phyloP scores from a whole-genome alignment of 2,113 vertebrate genomes.

The Tautogolabrus adspersus region DNA sequence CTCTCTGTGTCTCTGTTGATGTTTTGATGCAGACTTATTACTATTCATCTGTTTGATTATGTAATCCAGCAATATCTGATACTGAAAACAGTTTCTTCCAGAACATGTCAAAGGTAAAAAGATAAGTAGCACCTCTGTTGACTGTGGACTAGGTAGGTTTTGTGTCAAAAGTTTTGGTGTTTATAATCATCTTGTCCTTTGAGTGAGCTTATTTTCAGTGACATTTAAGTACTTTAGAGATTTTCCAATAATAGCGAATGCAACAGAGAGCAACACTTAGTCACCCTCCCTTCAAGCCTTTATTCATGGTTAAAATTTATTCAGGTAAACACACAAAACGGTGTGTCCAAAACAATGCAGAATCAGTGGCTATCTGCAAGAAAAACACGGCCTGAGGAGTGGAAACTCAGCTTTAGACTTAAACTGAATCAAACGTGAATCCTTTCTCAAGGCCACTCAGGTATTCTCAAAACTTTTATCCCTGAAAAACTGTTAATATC shows the following conservation, averaged over 20 bases:
- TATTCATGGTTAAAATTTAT: slow-evolving; percentile 28
- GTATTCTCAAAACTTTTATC: background rate
- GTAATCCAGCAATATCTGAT: background rate
- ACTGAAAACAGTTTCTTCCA: background rate
- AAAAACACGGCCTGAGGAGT: background rate
- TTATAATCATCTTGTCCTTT: background rate
- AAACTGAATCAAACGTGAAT: background rate
- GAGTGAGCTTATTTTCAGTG: background rate
- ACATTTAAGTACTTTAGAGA: slow-evolving; percentile 8
- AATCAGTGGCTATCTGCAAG: background rate
- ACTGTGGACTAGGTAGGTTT: background rate
- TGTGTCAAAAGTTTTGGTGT: background rate
- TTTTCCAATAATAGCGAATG: slow-evolving; percentile 18
- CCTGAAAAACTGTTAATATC: slow-evolving; percentile 1
- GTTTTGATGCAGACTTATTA: slow-evolving; percentile 1
- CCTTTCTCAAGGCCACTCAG: background rate
- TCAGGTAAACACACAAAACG: background rate
- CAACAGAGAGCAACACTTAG: slow-evolving; percentile 55
- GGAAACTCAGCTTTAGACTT: slow-evolving; percentile 7
- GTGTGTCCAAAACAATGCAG: background rate
- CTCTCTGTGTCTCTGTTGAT: slow-evolving; percentile 3
- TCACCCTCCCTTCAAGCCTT: slow-evolving; percentile 10
- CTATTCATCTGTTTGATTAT: background rate
- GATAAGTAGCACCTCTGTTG: too few species aligned
- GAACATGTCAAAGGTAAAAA: background rate